A percentile compares a stretch with the other conserved stretches of the same genome.
Conservation (phyloP, 53 echinoderm and acorn worm genomes). For the Holothuria leucospilota region DNA sequence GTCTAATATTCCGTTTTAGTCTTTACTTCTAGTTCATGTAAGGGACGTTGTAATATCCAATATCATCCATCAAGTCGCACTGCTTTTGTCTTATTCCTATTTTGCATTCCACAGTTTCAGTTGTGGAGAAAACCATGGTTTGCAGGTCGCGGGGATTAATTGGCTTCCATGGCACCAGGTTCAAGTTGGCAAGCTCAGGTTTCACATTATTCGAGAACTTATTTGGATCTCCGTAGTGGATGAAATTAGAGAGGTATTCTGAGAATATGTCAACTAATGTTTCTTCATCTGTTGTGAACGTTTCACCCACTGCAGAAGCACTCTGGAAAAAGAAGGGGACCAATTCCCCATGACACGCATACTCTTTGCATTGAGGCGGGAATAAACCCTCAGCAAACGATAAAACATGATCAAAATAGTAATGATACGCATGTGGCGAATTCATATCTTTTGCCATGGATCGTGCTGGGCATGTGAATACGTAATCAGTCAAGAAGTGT, state of each 20-base stretch:
- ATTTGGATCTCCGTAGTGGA: slow-evolving; percentile 37
- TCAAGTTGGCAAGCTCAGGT: too few relatives aligned
- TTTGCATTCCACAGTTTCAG: background rate
- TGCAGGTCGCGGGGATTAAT: background rate
- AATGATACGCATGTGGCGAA: too few relatives aligned
- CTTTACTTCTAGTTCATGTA: background rate
- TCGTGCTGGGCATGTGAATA: slow-evolving; percentile 19
- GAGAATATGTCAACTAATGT: background rate
- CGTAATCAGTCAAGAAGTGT: background rate
- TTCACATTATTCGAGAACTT: background rate
- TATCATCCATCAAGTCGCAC: slow-evolving; percentile 22
- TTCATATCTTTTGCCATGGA: background rate
- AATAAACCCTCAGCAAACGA: too few relatives aligned
- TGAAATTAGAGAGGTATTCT: slow-evolving; percentile 11
- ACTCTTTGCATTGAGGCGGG: too few relatives aligned
- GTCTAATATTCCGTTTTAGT: too few relatives aligned
- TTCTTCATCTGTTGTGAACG: background rate
- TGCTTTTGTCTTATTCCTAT: background rate
- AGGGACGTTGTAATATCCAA: slow-evolving; percentile 10
- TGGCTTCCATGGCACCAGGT: too few relatives aligned
- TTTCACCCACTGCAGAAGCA: background rate
- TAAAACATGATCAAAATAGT: too few relatives aligned
- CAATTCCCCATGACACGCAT: background rate
- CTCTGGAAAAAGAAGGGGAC: slow-evolving; percentile 25
- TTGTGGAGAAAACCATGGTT: slow-evolving; percentile 1